A percentile compares a stretch with the other conserved stretches of the same genome.
These are phyloP conservation scores for Catamblyrhynchus diadema DNA, from an alignment of 2,797 vertebrate species.

Conservation along the genomic window DNA sequence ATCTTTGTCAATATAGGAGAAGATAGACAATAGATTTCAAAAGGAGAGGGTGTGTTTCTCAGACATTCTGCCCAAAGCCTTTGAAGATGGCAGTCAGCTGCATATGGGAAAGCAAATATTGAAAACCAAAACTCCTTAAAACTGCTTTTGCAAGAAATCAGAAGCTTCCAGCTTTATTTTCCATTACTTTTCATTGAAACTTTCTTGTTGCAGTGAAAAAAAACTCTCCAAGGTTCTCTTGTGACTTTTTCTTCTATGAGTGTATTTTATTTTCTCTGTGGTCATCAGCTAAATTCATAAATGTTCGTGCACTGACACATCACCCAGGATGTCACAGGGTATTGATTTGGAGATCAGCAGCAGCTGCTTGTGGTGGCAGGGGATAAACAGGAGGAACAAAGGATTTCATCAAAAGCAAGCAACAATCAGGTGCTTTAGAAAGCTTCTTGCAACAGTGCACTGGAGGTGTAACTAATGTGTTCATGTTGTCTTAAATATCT, in stretches of 20 bases:
- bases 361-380: background rate
- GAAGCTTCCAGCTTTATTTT: background rate
- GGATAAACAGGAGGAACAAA: background rate
- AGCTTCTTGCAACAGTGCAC: background rate
- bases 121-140: background rate
- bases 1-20: accelerated
- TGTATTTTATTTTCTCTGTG: background rate
- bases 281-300: background rate
- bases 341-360: background rate
- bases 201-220: background rate
- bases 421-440: background rate
- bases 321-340: background rate
- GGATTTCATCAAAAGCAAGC: background rate
- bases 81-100: background rate
- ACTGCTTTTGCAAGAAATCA: background rate
- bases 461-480: background rate
- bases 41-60: background rate
- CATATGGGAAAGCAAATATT: background rate
- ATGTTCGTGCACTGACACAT: background rate
- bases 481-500: background rate
- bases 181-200: background rate
- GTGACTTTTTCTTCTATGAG: background rate
- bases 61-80: background rate
- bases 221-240: background rate
- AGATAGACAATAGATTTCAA: background rate